Percentiles rank a stretch among this genome's conserved stretches.
Conservation (phyloP, 2,113 vertebrate genomes). For the Thunnus thynnus region DNA sequence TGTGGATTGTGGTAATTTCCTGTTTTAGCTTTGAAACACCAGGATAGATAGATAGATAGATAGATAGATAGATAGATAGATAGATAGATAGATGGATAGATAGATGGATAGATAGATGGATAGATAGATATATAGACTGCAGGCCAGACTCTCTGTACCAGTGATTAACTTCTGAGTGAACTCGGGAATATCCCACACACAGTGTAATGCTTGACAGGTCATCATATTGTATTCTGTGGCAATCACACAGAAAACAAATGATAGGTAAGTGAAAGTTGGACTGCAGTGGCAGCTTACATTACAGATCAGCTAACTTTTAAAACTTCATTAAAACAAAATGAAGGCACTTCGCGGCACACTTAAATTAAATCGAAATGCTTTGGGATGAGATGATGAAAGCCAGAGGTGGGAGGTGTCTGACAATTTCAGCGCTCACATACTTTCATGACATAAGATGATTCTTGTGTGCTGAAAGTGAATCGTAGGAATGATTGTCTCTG, state of each 20-base stretch:
- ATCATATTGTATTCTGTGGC: slow-evolving; percentile 55
- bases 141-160: slow-evolving; percentile 43
- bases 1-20: neutral
- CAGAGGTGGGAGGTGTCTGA: slow-evolving; percentile 79
- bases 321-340: slow-evolving; percentile 88
- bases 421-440: slow-evolving; percentile 83
- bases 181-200: slow-evolving; percentile 43
- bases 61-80: slow-evolving; percentile 5
- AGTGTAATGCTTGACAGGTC: slow-evolving; percentile 54
- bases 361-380: slow-evolving; percentile 85
- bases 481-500: slow-evolving; percentile 78
- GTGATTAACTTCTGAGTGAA: slow-evolving; percentile 69
- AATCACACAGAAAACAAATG: slow-evolving; percentile 65
- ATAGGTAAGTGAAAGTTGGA: slow-evolving; percentile 65
- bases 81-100: neutral
- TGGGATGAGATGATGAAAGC: slow-evolving; percentile 80
- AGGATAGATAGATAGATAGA: neutral
- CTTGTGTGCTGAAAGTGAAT: slow-evolving; percentile 75
- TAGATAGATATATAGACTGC: slow-evolving; percentile 6
- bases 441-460: slow-evolving; percentile 83
- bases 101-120: neutral
- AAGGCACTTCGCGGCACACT: slow-evolving; percentile 82
- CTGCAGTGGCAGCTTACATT: slow-evolving; percentile 71
- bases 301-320: slow-evolving; percentile 83
- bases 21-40: neutral